Percentiles rank a stretch among this genome's conserved stretches.
These are phyloP conservation scores for Pimpla rufipes DNA, from an alignment of 2,888 invertebrate genomes.

Conservation along the genomic window DNA sequence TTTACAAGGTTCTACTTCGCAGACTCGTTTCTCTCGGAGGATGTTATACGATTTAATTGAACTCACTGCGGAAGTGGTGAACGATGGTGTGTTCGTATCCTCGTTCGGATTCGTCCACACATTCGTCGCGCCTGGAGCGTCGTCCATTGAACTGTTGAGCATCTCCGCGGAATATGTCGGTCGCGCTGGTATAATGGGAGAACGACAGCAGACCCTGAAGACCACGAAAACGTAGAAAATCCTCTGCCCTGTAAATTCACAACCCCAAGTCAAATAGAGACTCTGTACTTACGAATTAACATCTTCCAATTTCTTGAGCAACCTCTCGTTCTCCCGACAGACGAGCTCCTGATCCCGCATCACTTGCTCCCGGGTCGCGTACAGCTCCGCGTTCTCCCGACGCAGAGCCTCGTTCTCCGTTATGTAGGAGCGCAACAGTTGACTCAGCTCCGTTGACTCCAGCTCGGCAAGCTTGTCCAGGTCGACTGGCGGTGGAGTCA, in stretches of 20 bases:
- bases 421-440: slow-evolving; percentile 94
- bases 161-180: slow-evolving; percentile 90
- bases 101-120: slow-evolving; percentile 91
- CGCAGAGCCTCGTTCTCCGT: slow-evolving; percentile 92
- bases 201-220: slow-evolving; percentile 92
- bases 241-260: slow-evolving; percentile 64
- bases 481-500: slow-evolving; percentile 89
- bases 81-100: slow-evolving; percentile 73
- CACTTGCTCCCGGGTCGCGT: slow-evolving; percentile 91
- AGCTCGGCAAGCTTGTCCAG: slow-evolving; percentile 91
- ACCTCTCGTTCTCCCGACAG: slow-evolving; percentile 95
- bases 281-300: slow-evolving; percentile 91
- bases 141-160: slow-evolving; percentile 79
- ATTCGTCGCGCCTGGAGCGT: slow-evolving; percentile 85
- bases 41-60: slow-evolving; percentile 18
- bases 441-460: slow-evolving; percentile 92
- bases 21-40: too few species aligned
- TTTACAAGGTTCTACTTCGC: too few species aligned
- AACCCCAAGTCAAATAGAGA: slow-evolving; percentile 36
- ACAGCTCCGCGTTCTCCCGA: slow-evolving; percentile 94
- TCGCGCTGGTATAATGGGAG: slow-evolving; percentile 92
- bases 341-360: slow-evolving; percentile 96
- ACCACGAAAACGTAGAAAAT: slow-evolving; percentile 69
- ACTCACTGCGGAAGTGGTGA: slow-evolving; percentile 75
- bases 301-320: slow-evolving; percentile 95